Percentiles rank a stretch among this genome's conserved stretches.
Evolutionary conservation across 53 echinoderm and acorn worm species (phyloP).

Genomic region (Holothuria leucospilota): DNA sequence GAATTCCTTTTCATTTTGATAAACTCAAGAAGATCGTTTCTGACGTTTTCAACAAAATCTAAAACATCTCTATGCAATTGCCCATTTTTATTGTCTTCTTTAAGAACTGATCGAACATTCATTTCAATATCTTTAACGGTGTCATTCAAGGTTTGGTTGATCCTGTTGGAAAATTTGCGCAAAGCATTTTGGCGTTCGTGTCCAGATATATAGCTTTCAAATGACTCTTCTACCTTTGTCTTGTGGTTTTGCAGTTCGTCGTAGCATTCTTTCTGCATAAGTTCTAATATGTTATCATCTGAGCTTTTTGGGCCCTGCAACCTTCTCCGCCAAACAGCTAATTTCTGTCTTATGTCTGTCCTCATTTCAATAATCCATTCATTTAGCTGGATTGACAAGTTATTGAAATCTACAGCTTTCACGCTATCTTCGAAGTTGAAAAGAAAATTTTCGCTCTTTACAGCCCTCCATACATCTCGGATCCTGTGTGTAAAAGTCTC

Average conservation of each 20-base stretch:
- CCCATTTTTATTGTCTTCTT: background rate
- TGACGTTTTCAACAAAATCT: no score
- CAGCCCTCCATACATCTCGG: constrained; percentile 22
- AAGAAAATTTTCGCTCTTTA: constrained; percentile 11
- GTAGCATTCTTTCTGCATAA: background rate
- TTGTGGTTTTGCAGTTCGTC: background rate
- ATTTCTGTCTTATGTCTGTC: background rate
- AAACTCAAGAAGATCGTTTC: no score
- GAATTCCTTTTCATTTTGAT: no score
- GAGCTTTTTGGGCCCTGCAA: background rate
- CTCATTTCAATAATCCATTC: constrained; percentile 26
- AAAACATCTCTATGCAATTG: background rate
- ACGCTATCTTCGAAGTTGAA: constrained; percentile 27
- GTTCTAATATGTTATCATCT: background rate
- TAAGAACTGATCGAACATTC: background rate
- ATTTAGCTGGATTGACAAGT: constrained; percentile 8
- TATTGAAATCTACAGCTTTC: constrained; percentile 24
- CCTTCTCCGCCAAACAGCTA: background rate
- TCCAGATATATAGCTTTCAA: background rate
- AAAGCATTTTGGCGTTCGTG: background rate
- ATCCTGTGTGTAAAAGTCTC: constrained; percentile 13
- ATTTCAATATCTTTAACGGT: background rate
- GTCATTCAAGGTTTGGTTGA: background rate
- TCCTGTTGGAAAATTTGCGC: background rate
- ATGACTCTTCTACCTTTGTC: background rate